Percentiles rank a stretch among this genome's conserved stretches.
These are phyloP conservation scores for Elmis aenea DNA, from an alignment of 2,888 invertebrate species.

Conservation along the genomic window DNA sequence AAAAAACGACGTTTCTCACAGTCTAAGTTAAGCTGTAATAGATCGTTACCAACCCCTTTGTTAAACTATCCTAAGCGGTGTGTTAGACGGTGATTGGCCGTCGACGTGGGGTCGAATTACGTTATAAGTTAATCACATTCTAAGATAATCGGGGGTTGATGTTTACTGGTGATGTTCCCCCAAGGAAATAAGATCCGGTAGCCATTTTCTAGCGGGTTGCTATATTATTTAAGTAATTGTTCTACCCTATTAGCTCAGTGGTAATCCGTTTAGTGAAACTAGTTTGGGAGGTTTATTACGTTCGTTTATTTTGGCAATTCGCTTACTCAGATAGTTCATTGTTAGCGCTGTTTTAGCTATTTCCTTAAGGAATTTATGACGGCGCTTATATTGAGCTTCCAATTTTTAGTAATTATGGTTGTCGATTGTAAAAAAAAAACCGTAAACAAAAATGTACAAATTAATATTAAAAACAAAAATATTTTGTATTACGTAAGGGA, in stretches of 20 bases:
- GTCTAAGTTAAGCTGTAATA: conserved; percentile 36
- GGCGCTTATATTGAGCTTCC: too few species aligned
- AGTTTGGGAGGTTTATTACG: conserved; percentile 35
- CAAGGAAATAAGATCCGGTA: conserved; percentile 45
- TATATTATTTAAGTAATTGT: conserved; percentile 48
- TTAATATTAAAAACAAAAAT: too few species aligned
- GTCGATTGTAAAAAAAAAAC: too few species aligned
- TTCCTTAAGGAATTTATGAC: too few species aligned
- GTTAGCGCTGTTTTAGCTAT: too few species aligned
- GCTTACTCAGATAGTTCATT: too few species aligned
- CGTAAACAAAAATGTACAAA: too few species aligned
- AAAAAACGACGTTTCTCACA: conserved; percentile 31
- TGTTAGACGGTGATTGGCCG: conserved; percentile 23
- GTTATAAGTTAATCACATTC: too few species aligned
- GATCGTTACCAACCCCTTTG: conserved; percentile 41
- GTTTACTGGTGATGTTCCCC: conserved; percentile 43
- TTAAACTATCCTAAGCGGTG: conserved; percentile 34
- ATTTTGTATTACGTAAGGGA: too few species aligned
- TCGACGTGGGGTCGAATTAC: not conserved
- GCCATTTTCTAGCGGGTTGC: conserved; percentile 44
- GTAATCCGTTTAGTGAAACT: conserved; percentile 45
- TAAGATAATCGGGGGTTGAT: conserved; percentile 30
- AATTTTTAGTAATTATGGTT: too few species aligned
- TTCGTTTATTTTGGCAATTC: conserved; percentile 24
- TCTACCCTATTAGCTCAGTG: conserved; percentile 43